Evolutionary conservation across 1,140 invertebrate genomes (phyloP).

Genomic region (Thaumetopoea pityocampa): DNA sequence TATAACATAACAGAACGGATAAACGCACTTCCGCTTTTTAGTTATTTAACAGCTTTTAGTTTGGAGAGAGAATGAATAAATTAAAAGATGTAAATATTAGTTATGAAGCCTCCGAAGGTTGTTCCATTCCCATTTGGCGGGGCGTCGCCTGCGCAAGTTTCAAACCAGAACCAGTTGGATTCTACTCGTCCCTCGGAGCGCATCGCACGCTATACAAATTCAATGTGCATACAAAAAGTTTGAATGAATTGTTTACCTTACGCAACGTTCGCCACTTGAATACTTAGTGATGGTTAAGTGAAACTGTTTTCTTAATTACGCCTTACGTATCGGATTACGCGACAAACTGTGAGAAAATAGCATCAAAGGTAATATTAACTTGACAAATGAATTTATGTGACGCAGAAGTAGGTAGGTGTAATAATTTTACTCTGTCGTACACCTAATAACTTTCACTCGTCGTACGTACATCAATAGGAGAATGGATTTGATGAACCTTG

Average conservation of each 20-base stretch:
- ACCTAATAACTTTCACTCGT: slow-evolving; percentile 54
- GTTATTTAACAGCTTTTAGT: too few species aligned
- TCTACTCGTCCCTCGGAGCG: slow-evolving; percentile 27
- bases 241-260: slow-evolving; percentile 19
- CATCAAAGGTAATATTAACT: slow-evolving; percentile 7
- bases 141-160: slow-evolving; percentile 29
- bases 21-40: too few species aligned
- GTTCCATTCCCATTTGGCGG: slow-evolving; percentile 30
- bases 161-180: slow-evolving; percentile 39
- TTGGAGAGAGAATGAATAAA: too few species aligned
- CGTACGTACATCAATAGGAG: slow-evolving; percentile 43
- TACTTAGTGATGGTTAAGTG: slow-evolving; percentile 55
- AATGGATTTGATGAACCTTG: slow-evolving; percentile 62
- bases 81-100: too few species aligned
- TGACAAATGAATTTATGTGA: slow-evolving; percentile 3
- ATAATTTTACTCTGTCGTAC: neutral
- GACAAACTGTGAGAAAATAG: slow-evolving; percentile 7
- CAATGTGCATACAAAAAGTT: slow-evolving; percentile 10
- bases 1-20: too few species aligned
- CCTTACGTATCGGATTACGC: slow-evolving; percentile 11
- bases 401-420: too few species aligned
- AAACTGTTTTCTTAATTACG: slow-evolving; percentile 24
- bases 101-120: slow-evolving; percentile 38
- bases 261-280: slow-evolving; percentile 22
- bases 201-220: slow-evolving; percentile 22